Evolutionary conservation across 2,888 invertebrate species (phyloP), one percentile per base, ranked within the genome.

Genomic region (Tromatobia lineatoria): DNA sequence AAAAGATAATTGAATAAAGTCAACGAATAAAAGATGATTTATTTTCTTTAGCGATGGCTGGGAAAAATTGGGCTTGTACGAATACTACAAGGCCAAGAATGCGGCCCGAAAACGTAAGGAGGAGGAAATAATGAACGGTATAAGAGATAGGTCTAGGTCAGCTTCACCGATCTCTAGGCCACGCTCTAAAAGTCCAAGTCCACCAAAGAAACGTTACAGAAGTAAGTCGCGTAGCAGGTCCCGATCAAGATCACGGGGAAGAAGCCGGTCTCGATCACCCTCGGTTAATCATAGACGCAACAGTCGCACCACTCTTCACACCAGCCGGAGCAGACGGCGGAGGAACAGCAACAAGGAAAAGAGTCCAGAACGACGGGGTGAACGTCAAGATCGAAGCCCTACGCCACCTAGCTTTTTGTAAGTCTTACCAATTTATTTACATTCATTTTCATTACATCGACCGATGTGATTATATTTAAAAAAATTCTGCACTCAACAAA

Each of bases 21-120:
- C n/a, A n/a, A n/a, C n/a, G n/a, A n/a, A n/a, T n/a, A n/a, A n/a
- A n/a, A n/a, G n/a, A n/a, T n/a, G n/a, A n/a, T n/a, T 69, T 57
- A 15, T 54, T 57, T 15, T 57, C 15, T 64, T 29, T 29, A 97
- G 97, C 94, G 99, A 99, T 94, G 99, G 99, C 42, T 99, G 99
- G 99, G 99, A 99, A 94, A 98, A 98, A 94, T 95, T 99, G 91
- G 99, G 99, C 85, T 95, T 99, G 77, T 99, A 99, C 94, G 99
- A 99, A 94, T 99, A 99, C 94, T 99, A 98, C 94, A 98, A 98
- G 94, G 98, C 98, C 7, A 99, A 99, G 94, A 98, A 98, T 93
- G 96, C 96, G 82, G 98, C 99, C 1, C 96, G 97, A 88, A 98
- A 98, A 92, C 96, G 97, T 91, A 98, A 98, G 92, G 97, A 98